Evolutionary conservation across 2,113 vertebrate genomes (phyloP).

Genomic region (Uria lomvia): DNA sequence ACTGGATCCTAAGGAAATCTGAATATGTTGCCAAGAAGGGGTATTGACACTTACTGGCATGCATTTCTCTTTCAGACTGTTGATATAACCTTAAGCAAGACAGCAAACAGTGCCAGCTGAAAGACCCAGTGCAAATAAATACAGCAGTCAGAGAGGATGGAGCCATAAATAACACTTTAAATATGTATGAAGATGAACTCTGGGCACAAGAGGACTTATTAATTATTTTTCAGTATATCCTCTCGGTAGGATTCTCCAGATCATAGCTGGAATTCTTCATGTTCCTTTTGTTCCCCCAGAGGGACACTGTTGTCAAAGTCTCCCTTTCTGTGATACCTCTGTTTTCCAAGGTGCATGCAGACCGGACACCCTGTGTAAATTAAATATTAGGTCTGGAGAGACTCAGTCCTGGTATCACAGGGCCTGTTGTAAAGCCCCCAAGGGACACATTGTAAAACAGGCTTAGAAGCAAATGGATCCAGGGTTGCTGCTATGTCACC

Average conservation of each 20-base stretch:
- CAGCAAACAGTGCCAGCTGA: not conserved
- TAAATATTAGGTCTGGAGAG: not conserved
- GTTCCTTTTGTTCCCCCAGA: not conserved
- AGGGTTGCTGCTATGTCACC: not conserved
- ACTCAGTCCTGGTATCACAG: not conserved
- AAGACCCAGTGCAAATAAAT: not conserved
- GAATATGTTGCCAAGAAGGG: not conserved
- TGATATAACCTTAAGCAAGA: not conserved
- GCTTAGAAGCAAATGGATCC: not conserved
- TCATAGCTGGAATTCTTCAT: not conserved
- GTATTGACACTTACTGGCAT: not conserved
- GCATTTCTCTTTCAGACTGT: not conserved
- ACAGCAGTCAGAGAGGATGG: not conserved
- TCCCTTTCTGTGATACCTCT: not conserved
- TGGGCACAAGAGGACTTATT: not conserved
- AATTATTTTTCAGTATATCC: not conserved
- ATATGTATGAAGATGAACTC: not conserved
- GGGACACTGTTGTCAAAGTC: not conserved
- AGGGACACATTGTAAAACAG: not conserved
- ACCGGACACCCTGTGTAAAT: not conserved
- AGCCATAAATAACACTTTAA: not conserved
- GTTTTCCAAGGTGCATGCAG: not conserved
- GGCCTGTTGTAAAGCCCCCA: not conserved
- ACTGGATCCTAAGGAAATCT: not conserved
- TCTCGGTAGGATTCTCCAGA: not conserved